phyloP scores from a whole-genome alignment of 2,888 invertebrate species.

The Malacosoma neustria region DNA sequence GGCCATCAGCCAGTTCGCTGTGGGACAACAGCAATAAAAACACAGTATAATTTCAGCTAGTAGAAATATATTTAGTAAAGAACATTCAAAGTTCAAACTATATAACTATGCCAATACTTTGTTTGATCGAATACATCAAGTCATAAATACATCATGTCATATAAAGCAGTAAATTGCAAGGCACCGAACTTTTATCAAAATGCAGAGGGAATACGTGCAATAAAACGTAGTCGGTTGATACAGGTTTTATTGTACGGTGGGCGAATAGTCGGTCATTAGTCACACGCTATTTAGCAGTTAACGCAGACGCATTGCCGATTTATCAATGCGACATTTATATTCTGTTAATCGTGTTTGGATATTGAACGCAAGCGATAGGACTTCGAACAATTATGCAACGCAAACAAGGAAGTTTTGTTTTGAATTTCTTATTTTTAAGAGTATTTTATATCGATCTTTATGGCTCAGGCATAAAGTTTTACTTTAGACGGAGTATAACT shows the following conservation, averaged over 20 bases:
- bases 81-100: too few relatives aligned
- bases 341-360: slow-evolving; percentile 59
- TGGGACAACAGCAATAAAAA: too few relatives aligned
- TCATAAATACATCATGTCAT: not conserved
- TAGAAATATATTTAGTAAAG: too few relatives aligned
- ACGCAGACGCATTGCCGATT: slow-evolving; percentile 43
- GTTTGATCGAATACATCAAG: not conserved
- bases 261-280: slow-evolving; percentile 40
- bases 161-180: not conserved
- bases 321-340: slow-evolving; percentile 68
- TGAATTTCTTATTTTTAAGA: not conserved
- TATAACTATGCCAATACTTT: too few relatives aligned
- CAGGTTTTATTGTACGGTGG: not conserved
- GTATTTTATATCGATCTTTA: not conserved
- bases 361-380: slow-evolving; percentile 24
- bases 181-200: not conserved
- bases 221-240: not conserved
- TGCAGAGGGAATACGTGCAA: not conserved
- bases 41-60: too few relatives aligned
- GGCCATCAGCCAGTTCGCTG: too few relatives aligned
- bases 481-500: not conserved
- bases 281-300: slow-evolving; percentile 73
- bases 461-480: not conserved
- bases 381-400: slow-evolving; percentile 9
- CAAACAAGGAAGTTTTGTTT: too few relatives aligned